These are phyloP conservation scores for Haemorhous mexicanus DNA, from an alignment of 2,113 vertebrate genomes.

Conservation along the genomic window DNA sequence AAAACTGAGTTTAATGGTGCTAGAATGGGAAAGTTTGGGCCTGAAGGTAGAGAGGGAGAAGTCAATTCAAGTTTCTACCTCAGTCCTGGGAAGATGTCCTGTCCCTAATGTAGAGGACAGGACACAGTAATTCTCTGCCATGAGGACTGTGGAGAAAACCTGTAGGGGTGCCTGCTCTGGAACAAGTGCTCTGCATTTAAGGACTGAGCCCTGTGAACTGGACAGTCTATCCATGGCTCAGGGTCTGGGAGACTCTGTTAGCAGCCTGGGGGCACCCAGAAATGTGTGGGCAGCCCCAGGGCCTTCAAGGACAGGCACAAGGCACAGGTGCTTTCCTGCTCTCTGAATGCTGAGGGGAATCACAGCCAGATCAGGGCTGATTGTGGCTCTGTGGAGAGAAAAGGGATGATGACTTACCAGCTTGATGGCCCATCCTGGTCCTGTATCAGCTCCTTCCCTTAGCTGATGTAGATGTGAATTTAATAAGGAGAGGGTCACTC, in stretches of 20 bases:
- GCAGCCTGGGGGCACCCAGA: not conserved
- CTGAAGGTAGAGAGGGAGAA: not conserved
- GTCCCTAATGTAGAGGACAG: not conserved
- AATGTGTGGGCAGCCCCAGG: no score
- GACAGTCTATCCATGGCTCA: accelerated
- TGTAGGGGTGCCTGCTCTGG: not conserved
- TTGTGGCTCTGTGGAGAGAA: not conserved
- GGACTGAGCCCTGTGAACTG: not conserved
- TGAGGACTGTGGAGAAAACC: not conserved
- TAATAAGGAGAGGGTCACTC: not conserved
- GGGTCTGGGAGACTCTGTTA: not conserved
- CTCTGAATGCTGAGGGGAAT: not conserved
- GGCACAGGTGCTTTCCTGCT: not conserved
- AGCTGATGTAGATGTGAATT: not conserved
- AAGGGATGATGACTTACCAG: not conserved
- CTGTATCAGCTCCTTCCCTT: not conserved
- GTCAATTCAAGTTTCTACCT: not conserved
- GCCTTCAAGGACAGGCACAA: not conserved
- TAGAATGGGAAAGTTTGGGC: not conserved
- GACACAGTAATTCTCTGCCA: not conserved
- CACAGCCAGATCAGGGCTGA: accelerated
- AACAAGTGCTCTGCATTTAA: not conserved
- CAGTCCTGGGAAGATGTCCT: not conserved
- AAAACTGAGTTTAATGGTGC: not conserved
- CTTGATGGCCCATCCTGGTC: not conserved